Evolutionary conservation across 1,140 invertebrate species (phyloP).

Genomic region (Sycophaga agraensis): DNA sequence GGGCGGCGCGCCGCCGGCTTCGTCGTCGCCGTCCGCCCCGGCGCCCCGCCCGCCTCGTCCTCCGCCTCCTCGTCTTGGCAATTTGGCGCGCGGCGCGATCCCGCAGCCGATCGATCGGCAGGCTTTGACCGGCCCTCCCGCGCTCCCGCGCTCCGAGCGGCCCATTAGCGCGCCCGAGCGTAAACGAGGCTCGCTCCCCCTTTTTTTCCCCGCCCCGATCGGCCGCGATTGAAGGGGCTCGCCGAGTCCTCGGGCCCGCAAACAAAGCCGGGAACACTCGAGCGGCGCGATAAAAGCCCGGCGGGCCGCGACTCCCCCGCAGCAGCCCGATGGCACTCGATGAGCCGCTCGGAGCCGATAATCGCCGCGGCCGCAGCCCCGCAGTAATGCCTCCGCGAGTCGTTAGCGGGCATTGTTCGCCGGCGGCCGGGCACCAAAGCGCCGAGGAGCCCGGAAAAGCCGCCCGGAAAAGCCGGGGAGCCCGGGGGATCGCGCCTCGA

Average conservation of each 20-base stretch:
- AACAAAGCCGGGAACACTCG: slow-evolving; percentile 48
- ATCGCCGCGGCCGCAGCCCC: slow-evolving; percentile 36
- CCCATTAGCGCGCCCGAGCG: too few relatives aligned
- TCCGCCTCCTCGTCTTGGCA: too few relatives aligned
- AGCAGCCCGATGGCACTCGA: slow-evolving; percentile 9
- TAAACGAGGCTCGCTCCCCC: too few relatives aligned
- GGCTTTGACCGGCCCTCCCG: too few relatives aligned
- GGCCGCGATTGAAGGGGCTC: background rate
- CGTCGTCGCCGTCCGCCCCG: background rate
- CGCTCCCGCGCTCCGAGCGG: too few relatives aligned
- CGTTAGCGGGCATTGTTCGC: slow-evolving; percentile 41
- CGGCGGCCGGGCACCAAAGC: slow-evolving; percentile 21
- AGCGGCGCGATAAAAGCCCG: slow-evolving; percentile 36
- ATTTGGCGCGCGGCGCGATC: too few relatives aligned
- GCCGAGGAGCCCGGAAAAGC: slow-evolving; percentile 14
- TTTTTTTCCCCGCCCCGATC: background rate
- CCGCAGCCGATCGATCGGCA: too few relatives aligned
- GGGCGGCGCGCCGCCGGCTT: background rate
- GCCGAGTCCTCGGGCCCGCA: background rate
- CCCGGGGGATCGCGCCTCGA: background rate
- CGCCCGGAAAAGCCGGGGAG: too few relatives aligned
- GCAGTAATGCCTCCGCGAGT: too few relatives aligned
- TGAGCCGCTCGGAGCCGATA: slow-evolving; percentile 46
- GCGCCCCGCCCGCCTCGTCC: too few relatives aligned
- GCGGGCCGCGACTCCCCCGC: slow-evolving; percentile 33